Conservation (phyloP, 2,888 invertebrate species). For the Zaprionus bogoriensis region DNA sequence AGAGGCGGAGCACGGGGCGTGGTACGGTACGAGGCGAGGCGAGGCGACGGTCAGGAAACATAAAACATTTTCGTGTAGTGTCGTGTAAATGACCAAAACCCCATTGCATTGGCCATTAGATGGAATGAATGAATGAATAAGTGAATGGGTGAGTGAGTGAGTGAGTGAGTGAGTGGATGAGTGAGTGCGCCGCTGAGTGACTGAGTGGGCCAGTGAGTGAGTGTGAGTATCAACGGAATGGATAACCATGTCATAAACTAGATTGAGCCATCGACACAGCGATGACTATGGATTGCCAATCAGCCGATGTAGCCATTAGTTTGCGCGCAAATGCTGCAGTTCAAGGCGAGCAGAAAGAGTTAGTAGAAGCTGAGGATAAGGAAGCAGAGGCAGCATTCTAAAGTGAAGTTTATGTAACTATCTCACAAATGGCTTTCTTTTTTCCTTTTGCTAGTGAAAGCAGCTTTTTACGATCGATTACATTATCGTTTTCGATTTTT, state of each 20-base stretch:
- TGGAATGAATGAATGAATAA: constrained; percentile 24
- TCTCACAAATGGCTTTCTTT: no score
- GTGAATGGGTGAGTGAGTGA: constrained; percentile 4
- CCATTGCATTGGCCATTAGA: constrained; percentile 34
- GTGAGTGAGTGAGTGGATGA: constrained; percentile 22
- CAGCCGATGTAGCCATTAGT: constrained; percentile 1
- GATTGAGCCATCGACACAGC: constrained; percentile 17
- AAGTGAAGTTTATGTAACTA: no score
- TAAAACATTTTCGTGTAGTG: constrained; percentile 63
- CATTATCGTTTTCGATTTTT: no score
- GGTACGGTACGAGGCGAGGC: background rate
- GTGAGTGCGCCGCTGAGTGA: constrained; percentile 5
- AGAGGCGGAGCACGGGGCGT: background rate
- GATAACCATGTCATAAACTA: constrained; percentile 29
- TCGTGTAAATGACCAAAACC: constrained; percentile 48
- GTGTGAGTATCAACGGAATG: constrained; percentile 13
- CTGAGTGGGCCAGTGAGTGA: constrained; percentile 18
- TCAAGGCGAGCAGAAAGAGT: background rate
- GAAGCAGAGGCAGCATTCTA: background rate
- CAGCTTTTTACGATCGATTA: no score
- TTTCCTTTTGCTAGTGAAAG: no score
- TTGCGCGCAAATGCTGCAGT: background rate
- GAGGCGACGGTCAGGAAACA: constrained; percentile 38
- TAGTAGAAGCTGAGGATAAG: background rate
- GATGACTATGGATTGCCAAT: background rate